phyloP scores from a whole-genome alignment of 1,140 invertebrate genomes.

The Charaxes varanes region DNA sequence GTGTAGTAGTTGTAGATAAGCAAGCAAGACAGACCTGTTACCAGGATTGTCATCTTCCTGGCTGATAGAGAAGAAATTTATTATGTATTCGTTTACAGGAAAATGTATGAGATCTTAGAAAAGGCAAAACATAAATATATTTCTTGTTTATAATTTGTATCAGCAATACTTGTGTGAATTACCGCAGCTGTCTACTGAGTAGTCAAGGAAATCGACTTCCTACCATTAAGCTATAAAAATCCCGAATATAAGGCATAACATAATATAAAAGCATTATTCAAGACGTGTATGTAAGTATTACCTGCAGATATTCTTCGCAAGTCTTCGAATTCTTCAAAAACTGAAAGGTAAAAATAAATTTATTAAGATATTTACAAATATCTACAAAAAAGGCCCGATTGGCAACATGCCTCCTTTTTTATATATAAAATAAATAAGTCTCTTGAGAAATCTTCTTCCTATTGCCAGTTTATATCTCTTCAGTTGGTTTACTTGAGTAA shows the following conservation, averaged over 20 bases:
- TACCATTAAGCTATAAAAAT: background rate
- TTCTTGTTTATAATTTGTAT: too few relatives aligned
- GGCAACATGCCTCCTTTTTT: too few relatives aligned
- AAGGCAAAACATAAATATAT: too few relatives aligned
- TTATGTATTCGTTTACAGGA: background rate
- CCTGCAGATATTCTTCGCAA: slow-evolving; percentile 9
- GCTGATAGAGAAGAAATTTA: slow-evolving; percentile 25
- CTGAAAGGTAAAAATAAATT: slow-evolving; percentile 26
- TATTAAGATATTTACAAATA: too few relatives aligned
- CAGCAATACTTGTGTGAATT: too few relatives aligned
- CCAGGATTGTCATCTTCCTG: slow-evolving; percentile 42
- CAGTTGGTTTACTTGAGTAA: too few relatives aligned
- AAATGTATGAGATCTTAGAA: background rate
- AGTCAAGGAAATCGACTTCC: background rate
- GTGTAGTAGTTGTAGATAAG: slow-evolving; percentile 67
- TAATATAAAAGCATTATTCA: slow-evolving; percentile 3
- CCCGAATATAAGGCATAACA: background rate
- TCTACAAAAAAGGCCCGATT: too few relatives aligned
- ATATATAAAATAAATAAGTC: too few relatives aligned
- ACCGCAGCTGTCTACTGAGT: too few relatives aligned
- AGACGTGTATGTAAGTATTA: background rate
- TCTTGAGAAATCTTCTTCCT: too few relatives aligned
- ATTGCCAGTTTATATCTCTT: too few relatives aligned
- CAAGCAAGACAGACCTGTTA: slow-evolving; percentile 45
- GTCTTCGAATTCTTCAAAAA: slow-evolving; percentile 42